These are phyloP conservation scores for Bimastos eiseni DNA, from an alignment of 2,888 invertebrate genomes.

Conservation along the genomic window DNA sequence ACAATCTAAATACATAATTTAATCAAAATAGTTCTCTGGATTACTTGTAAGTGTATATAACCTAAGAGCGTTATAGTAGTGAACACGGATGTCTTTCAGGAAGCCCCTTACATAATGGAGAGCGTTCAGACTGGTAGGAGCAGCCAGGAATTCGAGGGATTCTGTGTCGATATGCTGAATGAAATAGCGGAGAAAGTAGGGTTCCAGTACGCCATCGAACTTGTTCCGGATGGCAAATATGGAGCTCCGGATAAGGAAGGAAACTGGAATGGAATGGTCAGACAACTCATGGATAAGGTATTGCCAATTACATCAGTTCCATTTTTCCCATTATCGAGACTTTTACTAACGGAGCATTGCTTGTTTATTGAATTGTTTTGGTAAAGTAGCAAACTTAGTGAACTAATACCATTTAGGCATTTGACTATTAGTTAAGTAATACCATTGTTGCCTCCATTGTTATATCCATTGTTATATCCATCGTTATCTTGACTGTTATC, in stretches of 20 bases:
- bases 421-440: no score
- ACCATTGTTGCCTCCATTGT: no score
- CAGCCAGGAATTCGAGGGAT: slow-evolving; percentile 45
- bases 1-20: no score
- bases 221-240: slow-evolving; percentile 40
- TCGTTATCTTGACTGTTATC: no score
- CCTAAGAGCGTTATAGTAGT: not conserved
- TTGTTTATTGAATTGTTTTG: no score
- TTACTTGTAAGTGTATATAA: not conserved
- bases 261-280: slow-evolving; percentile 66
- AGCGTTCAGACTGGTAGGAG: slow-evolving; percentile 38
- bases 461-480: no score
- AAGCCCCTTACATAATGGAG: slow-evolving; percentile 44
- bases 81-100: slow-evolving; percentile 34
- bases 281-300: slow-evolving; percentile 64
- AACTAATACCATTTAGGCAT: no score
- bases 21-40: not conserved
- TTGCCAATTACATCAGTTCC: not conserved
- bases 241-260: slow-evolving; percentile 53
- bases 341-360: no score
- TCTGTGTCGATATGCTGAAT: slow-evolving; percentile 43
- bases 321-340: not conserved
- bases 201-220: slow-evolving; percentile 43
- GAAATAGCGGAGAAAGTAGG: slow-evolving; percentile 36
- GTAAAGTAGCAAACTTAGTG: no score